Base-by-base conservation (phyloP, 2,113 vertebrate species). In the Alligator sinensis region DNA sequence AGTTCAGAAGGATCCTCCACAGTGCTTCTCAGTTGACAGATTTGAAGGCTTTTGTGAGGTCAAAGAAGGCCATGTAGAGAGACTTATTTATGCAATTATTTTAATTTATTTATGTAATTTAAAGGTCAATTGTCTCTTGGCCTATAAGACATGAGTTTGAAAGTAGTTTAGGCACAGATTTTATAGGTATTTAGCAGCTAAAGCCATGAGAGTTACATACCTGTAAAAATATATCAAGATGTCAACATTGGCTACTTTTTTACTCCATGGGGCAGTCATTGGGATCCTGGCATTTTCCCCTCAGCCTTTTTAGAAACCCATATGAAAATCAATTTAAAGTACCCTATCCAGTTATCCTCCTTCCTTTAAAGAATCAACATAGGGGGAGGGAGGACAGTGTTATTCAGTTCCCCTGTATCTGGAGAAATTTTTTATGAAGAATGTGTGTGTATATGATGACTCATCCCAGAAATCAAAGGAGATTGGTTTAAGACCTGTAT, bases 381-480 rank as follows among this genome's bases (percentile, higher is more conserved):
- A 0, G 5, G 4, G 47, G 30, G 4, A 4, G 25, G 57, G 5
- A 81, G 3, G 77, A 3, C 1, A 30, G 55, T n/a, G 68, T 57
- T 61, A 66, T 1, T 5, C 1, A n/a, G 1, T 68, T 88, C 58
- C 82, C 61, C 86, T 61, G 27, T 47, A 11, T 38, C 6, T 76
- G 25, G 90, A 21, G 68, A 72, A 60, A 47, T 34, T 25, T 81
- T 81, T 55, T 8, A 60, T 25, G 68, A 82, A 91, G 88, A 75
- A 66, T 77, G 1, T 70, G 2, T 28, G 4, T 54, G 8, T 28
- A 68, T 19, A 78, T 82, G 19, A 17, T n/a, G 61, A 55, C 24
- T 7, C 28, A 9, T 60, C 17, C 11, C 2, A 34, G 66, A 70
- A 34, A 30, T 34, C 19, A 70, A 21, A 70, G 66, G 30, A 70